phyloP scores from a whole-genome alignment of 2,888 invertebrate species.

The Platycheirus rosarum region DNA sequence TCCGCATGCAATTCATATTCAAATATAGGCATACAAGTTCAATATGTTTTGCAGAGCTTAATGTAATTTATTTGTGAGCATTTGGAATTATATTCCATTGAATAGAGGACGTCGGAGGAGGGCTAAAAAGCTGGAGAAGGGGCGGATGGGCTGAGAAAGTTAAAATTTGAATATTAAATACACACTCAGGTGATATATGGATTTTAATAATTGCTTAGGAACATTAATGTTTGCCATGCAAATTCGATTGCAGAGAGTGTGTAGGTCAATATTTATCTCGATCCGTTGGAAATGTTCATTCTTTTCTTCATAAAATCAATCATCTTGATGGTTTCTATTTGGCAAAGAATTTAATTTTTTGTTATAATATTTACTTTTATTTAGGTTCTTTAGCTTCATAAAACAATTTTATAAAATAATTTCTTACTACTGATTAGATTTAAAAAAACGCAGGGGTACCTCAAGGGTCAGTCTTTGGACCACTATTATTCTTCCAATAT shows the following conservation, averaged over 20 bases:
- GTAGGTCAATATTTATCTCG: constrained; percentile 23
- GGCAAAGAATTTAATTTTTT: too few species aligned
- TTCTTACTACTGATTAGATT: too few species aligned
- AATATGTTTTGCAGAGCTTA: constrained; percentile 32
- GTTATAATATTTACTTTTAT: too few species aligned
- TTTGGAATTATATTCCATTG: constrained; percentile 30
- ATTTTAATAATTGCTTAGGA: constrained; percentile 5
- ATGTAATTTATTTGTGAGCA: constrained; percentile 37
- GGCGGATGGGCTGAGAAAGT: constrained; percentile 6
- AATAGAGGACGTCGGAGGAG: constrained; percentile 8
- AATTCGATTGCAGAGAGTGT: constrained; percentile 2
- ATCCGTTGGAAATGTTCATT: too few species aligned
- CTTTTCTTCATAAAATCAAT: too few species aligned
- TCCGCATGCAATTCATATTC: constrained; percentile 8
- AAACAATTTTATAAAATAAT: too few species aligned
- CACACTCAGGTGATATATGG: constrained; percentile 15
- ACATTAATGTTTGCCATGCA: constrained; percentile 25
- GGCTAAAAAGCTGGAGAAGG: neutral
- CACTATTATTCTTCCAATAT: too few species aligned
- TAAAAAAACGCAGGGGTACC: too few species aligned
- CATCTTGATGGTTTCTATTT: too few species aligned
- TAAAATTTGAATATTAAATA: constrained; percentile 40
- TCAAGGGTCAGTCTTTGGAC: too few species aligned
- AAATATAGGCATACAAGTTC: constrained; percentile 12
- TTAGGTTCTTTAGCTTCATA: too few species aligned